These are phyloP conservation scores for Rhodophaea formosa DNA, from an alignment of 2,888 invertebrate genomes.

Conservation along the genomic window DNA sequence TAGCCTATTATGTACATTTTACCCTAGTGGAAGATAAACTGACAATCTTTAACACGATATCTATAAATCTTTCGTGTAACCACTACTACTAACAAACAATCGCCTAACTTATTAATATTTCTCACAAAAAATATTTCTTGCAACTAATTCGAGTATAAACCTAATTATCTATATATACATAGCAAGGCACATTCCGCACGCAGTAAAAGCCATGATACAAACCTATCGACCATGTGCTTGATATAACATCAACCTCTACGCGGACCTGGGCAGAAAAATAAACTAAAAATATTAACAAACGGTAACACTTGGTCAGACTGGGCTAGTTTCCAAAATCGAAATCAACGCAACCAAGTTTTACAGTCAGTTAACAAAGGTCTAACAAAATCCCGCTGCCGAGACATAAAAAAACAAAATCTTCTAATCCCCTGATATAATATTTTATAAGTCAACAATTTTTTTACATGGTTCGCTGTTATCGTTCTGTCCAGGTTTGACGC, in stretches of 20 bases:
- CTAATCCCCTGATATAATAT: conserved; percentile 7
- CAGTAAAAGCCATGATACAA: conserved; percentile 73
- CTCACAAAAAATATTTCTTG: conserved; percentile 79
- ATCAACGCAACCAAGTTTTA: neutral
- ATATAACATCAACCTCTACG: conserved; percentile 69
- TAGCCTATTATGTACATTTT: conserved; percentile 73
- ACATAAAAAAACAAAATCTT: conserved; percentile 1
- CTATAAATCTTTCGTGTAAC: conserved; percentile 65
- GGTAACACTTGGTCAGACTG: neutral
- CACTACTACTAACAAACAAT: conserved; percentile 69
- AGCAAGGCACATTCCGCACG: conserved; percentile 82
- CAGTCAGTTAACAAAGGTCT: neutral
- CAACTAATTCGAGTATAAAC: conserved; percentile 80
- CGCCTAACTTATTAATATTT: conserved; percentile 63
- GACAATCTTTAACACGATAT: conserved; percentile 79
- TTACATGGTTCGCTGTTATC: conserved; percentile 30
- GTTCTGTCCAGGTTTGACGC: conserved; percentile 41
- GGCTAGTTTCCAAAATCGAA: neutral
- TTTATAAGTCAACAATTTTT: conserved; percentile 15
- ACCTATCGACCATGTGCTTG: conserved; percentile 70
- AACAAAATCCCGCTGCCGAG: conserved; percentile 9
- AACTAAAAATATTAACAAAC: conserved; percentile 2
- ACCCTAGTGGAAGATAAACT: conserved; percentile 80
- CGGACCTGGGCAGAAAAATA: conserved; percentile 51
- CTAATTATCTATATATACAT: conserved; percentile 73